A percentile compares a stretch with the other conserved stretches of the same genome.
These are phyloP conservation scores for Callosobruchus maculatus DNA, from an alignment of 2,888 invertebrate genomes.

Conservation along the genomic window DNA sequence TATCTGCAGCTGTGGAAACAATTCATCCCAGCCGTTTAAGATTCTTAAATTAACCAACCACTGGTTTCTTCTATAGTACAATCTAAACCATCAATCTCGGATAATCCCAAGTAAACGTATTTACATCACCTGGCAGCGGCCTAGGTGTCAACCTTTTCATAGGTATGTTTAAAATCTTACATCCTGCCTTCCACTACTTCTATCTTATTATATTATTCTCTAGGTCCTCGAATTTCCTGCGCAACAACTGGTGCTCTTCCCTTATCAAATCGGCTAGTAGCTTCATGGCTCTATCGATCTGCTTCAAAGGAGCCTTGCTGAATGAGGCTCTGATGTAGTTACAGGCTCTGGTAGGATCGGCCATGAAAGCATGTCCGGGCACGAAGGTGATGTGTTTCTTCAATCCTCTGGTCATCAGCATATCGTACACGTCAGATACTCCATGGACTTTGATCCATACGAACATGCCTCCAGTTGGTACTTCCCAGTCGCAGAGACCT, in stretches of 20 bases:
- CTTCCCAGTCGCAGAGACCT: conserved; percentile 63
- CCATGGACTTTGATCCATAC: conserved; percentile 70
- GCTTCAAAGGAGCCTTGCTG: conserved; percentile 61
- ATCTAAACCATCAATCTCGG: neutral
- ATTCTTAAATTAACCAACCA: neutral
- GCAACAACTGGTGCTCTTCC: conserved; percentile 54
- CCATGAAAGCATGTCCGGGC: conserved; percentile 72
- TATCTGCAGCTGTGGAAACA: neutral
- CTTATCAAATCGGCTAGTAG: conserved; percentile 59
- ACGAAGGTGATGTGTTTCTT: conserved; percentile 65
- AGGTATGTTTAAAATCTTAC: neutral
- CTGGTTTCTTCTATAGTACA: neutral
- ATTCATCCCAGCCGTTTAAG: neutral
- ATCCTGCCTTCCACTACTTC: neutral
- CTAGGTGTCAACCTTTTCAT: neutral
- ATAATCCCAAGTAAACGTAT: neutral
- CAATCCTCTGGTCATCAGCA: conserved; percentile 68
- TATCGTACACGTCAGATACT: conserved; percentile 67
- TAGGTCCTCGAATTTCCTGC: conserved; percentile 44
- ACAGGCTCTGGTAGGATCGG: conserved; percentile 59
- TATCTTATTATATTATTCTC: conserved; percentile 27
- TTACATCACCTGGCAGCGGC: neutral
- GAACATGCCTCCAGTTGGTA: conserved; percentile 73
- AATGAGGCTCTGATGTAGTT: conserved; percentile 69
- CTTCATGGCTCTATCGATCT: conserved; percentile 62